phyloP scores from a whole-genome alignment of 2,888 invertebrate species.

The Ochropleura leucogaster region DNA sequence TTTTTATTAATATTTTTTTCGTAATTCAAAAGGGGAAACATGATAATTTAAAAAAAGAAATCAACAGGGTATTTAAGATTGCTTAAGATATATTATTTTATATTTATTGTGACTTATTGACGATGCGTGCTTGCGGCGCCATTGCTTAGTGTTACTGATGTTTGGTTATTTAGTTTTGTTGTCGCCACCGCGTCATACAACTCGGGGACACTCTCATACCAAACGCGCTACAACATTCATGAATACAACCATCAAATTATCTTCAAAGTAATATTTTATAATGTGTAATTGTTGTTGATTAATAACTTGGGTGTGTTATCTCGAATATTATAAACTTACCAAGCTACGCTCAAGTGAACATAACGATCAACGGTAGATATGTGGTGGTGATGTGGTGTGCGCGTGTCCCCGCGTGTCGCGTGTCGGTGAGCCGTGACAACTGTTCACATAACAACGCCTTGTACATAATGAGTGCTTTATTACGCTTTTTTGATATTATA shows the following conservation, averaged over 20 bases:
- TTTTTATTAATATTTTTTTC: slow-evolving; percentile 69
- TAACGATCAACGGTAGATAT: neutral
- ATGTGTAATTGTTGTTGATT: neutral
- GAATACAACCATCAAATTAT: neutral
- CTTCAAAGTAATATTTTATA: neutral
- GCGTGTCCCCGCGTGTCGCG: neutral
- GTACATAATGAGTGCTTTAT: slow-evolving; percentile 88
- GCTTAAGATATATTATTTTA: slow-evolving; percentile 89
- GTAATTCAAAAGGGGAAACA: slow-evolving; percentile 78
- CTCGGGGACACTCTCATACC: neutral
- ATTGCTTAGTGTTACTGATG: slow-evolving; percentile 77
- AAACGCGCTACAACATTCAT: neutral
- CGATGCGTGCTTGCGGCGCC: slow-evolving; percentile 73
- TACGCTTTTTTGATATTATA: slow-evolving; percentile 87
- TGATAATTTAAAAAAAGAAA: slow-evolving; percentile 82
- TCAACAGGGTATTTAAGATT: slow-evolving; percentile 91
- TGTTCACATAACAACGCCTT: slow-evolving; percentile 68
- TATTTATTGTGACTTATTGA: slow-evolving; percentile 84
- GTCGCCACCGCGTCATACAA: slow-evolving; percentile 36
- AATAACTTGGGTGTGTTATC: slow-evolving; percentile 5
- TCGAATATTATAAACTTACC: slow-evolving; percentile 11
- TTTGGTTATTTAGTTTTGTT: slow-evolving; percentile 71
- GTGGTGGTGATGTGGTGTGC: no score
- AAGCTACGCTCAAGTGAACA: slow-evolving; percentile 1
- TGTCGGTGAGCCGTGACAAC: slow-evolving; percentile 25